These are phyloP conservation scores for Channallabes apus DNA, from an alignment of 2,797 vertebrate species.

Conservation along the genomic window DNA sequence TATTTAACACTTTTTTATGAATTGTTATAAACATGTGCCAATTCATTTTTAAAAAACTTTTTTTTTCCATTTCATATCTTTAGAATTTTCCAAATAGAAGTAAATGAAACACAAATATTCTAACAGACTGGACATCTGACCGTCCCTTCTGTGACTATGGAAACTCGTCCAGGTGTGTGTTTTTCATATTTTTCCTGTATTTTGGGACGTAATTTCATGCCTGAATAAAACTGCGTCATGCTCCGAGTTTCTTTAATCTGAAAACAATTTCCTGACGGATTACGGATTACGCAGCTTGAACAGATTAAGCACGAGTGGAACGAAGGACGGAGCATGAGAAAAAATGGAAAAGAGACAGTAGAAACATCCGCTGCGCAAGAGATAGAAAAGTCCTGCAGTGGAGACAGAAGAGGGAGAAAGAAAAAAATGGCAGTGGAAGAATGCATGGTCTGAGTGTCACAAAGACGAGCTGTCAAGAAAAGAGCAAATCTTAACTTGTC, in stretches of 20 bases:
- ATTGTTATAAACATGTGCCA: background rate
- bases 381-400: slow-evolving; percentile 18
- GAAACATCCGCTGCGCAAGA: background rate
- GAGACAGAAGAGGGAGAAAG: background rate
- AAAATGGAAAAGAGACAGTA: background rate
- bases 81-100: too few relatives aligned
- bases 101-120: background rate
- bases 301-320: slow-evolving; percentile 77
- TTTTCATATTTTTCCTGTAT: slow-evolving; percentile 23
- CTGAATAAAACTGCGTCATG: slow-evolving; percentile 80
- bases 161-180: slow-evolving; percentile 21
- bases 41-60: background rate
- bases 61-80: background rate
- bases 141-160: background rate
- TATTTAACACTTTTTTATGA: background rate
- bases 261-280: slow-evolving; percentile 72
- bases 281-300: slow-evolving; percentile 60
- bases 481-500: background rate
- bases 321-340: slow-evolving; percentile 14
- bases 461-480: background rate
- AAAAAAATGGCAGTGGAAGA: background rate
- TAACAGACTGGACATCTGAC: background rate
- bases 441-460: background rate
- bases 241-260: slow-evolving; percentile 77
- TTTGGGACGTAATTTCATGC: slow-evolving; percentile 78